Base-by-base conservation (phyloP, 2,113 vertebrate genomes). In the Origma solitaria region DNA sequence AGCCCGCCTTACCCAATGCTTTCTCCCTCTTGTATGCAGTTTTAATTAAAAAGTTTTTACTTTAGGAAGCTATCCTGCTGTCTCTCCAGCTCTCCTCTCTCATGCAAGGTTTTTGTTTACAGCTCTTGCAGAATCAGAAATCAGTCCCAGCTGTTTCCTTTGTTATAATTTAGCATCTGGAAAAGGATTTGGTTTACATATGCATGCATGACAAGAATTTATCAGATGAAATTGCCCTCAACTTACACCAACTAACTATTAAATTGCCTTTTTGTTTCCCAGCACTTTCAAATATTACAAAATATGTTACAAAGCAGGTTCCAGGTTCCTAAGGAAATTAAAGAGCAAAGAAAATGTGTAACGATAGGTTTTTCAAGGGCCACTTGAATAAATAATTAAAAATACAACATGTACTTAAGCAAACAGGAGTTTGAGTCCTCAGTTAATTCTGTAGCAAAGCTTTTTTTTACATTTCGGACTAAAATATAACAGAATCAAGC, bases 131-230 rank as follows among this genome's bases (percentile, higher is more conserved):
- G 65, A 87, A 86, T 84, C n/a, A 87, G 45, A 94, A 92, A 94
- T 85, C 51, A 68, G 47, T 88, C 35, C 58, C 80, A 91, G 72
- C 60, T 95, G 56, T 88, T 86, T 7, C 23, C 23, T 68, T 86
- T 89, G 65, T 91, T 92, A 69, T 38, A 71, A 64, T 77, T 82
- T 85, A 82, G 10, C 57, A 88, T 90, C 70, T 49, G n/a, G 82
- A 73, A 77, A 80, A 84, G 33, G 22, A 82, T 95, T 93, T 96
- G 10, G 28, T 72, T 90, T 88, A 72, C 53, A 69, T 44, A 94
- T 45, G 76, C 50, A 75, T n/a, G 22, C 57, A 82, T 91, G 66
- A 77, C 45, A 93, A 92, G 53, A 64, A 84, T 86, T 86, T 92
- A 91, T 92, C 73, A 84, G 28, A 89, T 5, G 2, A 78, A 90